A percentile compares a stretch with the other conserved stretches of the same genome.
Evolutionary conservation across 2,113 vertebrate species (phyloP).

Genomic region (Pluvialis apricaria): DNA sequence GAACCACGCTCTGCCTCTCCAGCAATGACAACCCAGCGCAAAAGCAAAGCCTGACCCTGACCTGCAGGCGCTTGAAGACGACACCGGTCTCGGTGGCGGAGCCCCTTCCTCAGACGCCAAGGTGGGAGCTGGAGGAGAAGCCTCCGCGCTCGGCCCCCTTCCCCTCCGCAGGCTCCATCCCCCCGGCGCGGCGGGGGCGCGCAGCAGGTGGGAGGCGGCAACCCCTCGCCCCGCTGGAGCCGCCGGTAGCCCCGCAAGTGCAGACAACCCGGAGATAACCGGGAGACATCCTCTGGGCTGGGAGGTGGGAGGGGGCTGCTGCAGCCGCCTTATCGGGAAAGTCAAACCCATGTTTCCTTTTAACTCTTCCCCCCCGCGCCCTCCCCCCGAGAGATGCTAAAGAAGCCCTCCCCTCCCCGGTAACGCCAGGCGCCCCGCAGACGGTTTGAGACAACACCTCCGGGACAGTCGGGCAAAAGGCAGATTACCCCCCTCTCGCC

Average conservation of each 20-base stretch:
- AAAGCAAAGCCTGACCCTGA: slow-evolving; percentile 60
- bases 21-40: not conserved
- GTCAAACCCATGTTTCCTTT: slow-evolving; percentile 45
- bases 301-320: slow-evolving; percentile 28
- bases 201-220: slow-evolving; percentile 68
- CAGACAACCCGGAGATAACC: slow-evolving; percentile 35
- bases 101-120: slow-evolving; percentile 33
- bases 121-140: slow-evolving; percentile 1
- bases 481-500: not conserved
- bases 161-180: slow-evolving; percentile 1
- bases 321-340: slow-evolving; percentile 57
- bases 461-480: not conserved
- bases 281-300: slow-evolving; percentile 35
- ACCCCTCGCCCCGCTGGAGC: not conserved
- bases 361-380: not conserved
- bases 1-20: not conserved
- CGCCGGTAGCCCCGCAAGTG: not conserved
- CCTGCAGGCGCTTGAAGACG: not conserved
- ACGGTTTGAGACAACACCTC: slow-evolving; percentile 12
- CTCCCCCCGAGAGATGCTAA: not conserved
- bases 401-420: not conserved
- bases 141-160: not conserved
- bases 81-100: slow-evolving; percentile 16
- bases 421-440: slow-evolving; percentile 24
- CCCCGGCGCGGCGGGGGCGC: not conserved